Percentiles rank a stretch among this genome's conserved stretches.
These are phyloP conservation scores for Platysternon megacephalum DNA, from an alignment of 2,113 vertebrate genomes.

Conservation along the genomic window DNA sequence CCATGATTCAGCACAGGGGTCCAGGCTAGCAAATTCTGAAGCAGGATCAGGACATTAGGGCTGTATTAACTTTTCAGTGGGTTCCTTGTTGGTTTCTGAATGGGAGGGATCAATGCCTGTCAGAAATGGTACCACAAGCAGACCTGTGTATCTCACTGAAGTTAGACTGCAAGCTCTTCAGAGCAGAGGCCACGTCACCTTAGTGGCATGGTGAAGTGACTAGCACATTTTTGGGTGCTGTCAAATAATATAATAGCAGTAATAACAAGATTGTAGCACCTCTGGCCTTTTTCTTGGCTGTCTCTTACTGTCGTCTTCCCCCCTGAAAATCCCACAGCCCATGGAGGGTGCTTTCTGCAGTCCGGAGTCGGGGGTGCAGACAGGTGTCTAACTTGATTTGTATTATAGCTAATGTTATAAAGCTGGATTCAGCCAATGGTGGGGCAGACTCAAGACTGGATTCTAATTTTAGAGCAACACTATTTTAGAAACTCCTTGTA, in stretches of 20 bases:
- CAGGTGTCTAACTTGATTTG: neutral
- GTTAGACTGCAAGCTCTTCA: neutral
- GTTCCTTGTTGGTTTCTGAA: neutral
- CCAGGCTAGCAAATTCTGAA: neutral
- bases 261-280: neutral
- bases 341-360: neutral
- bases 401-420: neutral
- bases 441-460: neutral
- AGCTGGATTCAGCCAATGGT: neutral
- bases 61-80: neutral
- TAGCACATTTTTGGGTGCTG: neutral
- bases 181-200: neutral
- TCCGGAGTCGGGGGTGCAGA: neutral
- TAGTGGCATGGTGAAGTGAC: neutral
- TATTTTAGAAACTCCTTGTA: neutral
- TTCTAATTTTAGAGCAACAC: neutral
- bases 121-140: neutral
- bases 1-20: neutral
- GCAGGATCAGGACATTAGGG: neutral
- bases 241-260: neutral
- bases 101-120: neutral
- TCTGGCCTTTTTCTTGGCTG: neutral
- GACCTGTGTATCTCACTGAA: neutral
- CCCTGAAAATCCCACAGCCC: neutral
- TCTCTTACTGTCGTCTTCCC: neutral